These are phyloP conservation scores for Jacana jacana DNA, from an alignment of 2,113 vertebrate species.

Conservation along the genomic window DNA sequence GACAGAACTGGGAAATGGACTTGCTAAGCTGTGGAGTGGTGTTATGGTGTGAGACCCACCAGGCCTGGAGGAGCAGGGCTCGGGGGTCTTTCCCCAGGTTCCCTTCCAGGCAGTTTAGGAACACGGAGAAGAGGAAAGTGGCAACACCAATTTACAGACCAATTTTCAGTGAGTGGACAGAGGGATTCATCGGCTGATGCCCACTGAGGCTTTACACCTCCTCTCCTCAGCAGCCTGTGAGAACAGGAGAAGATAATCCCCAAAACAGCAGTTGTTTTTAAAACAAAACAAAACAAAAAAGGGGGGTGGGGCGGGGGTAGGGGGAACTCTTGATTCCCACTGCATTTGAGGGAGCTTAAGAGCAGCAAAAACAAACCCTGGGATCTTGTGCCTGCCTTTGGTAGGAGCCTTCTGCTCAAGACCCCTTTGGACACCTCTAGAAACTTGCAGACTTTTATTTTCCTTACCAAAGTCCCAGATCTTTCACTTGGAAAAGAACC, in stretches of 20 bases:
- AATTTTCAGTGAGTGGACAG: not conserved
- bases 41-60: not conserved
- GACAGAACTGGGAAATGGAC: not conserved
- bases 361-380: not conserved
- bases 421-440: not conserved
- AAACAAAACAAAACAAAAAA: too few species aligned
- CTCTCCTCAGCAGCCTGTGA: not conserved
- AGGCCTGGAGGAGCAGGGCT: not conserved
- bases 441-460: not conserved
- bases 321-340: not conserved
- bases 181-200: not conserved
- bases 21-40: not conserved
- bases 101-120: not conserved
- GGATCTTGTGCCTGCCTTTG: not conserved
- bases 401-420: not conserved
- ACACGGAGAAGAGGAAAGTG: not conserved
- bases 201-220: not conserved
- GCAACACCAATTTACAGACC: accelerated
- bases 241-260: not conserved
- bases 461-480: not conserved
- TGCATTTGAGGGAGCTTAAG: not conserved
- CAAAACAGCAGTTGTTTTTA: too few species aligned
- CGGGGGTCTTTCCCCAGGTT: not conserved
- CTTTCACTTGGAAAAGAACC: not conserved
- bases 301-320: too few species aligned